Evolutionary conservation across 2,888 invertebrate genomes (phyloP).

Genomic region (Anaspis maculata): DNA sequence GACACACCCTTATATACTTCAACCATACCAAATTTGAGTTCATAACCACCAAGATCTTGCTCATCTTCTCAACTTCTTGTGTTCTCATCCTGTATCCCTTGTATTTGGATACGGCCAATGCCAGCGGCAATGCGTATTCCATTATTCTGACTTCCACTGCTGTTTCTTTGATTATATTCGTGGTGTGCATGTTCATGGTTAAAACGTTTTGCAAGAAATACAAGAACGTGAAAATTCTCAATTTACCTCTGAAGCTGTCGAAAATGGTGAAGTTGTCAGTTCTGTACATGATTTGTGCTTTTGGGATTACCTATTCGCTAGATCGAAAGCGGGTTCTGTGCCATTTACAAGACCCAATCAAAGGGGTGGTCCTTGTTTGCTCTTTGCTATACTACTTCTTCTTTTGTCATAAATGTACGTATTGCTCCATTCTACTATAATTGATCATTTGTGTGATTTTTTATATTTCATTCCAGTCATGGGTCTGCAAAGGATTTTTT

Average conservation of each 20-base stretch:
- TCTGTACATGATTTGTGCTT: slow-evolving; percentile 42
- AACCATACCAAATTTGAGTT: slow-evolving; percentile 41
- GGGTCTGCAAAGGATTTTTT: slow-evolving; percentile 51
- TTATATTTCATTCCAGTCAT: slow-evolving; percentile 42
- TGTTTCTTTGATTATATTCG: slow-evolving; percentile 27
- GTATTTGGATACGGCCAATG: slow-evolving; percentile 41
- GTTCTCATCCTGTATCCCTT: slow-evolving; percentile 47
- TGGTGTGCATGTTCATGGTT: slow-evolving; percentile 25
- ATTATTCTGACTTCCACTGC: slow-evolving; percentile 31
- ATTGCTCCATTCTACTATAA: too few relatives aligned
- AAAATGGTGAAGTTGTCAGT: slow-evolving; percentile 41
- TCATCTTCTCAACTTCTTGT: slow-evolving; percentile 44
- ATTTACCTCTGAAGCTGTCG: slow-evolving; percentile 38
- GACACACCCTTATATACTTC: slow-evolving; percentile 25
- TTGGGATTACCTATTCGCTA: slow-evolving; percentile 44
- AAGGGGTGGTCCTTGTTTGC: slow-evolving; percentile 49
- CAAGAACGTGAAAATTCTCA: slow-evolving; percentile 25
- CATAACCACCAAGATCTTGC: slow-evolving; percentile 39
- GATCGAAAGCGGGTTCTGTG: slow-evolving; percentile 50
- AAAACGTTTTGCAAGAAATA: slow-evolving; percentile 28
- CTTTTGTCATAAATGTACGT: slow-evolving; percentile 51
- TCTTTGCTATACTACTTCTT: slow-evolving; percentile 52
- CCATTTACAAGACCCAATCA: slow-evolving; percentile 54
- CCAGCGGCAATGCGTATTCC: slow-evolving; percentile 33
- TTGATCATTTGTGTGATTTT: slow-evolving; percentile 1